Evolutionary conservation across 1,140 invertebrate species (phyloP), one percentile per base, ranked within the genome.

Genomic region (Tetragonula clypearis): DNA sequence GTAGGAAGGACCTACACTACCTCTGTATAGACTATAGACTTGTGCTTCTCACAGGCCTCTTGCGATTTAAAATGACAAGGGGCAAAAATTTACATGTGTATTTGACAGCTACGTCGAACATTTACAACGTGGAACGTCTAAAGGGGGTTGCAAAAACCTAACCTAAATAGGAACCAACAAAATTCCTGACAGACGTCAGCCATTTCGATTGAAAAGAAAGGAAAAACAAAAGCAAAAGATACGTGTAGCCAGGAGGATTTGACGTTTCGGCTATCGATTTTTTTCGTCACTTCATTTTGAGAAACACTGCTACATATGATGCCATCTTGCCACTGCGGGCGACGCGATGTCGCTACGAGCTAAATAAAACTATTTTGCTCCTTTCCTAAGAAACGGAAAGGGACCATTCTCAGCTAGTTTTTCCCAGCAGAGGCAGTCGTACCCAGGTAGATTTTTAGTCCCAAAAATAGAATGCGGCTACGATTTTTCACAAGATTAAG

Each of bases 221-320:
- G 41, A 41, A 49, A 49, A 49, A 49, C 41, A 68, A 68, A 8
- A 68, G 9, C 1, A 30, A 49, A 68, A 17, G 2, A 35, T 35
- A 9, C 9, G 8, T 1, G 21, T 65, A 11, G 30, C 30, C 19
- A 19, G 6, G 17, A 35, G 66, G 17, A 68, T 41, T 71, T 73
- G 15, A 76, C 2, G 55, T 23, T 30, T 56, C n/a, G 6, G 41
- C 12, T 2, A 17, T 21, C 6, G 21, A 56, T 23, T 35, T 30
- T 75, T 58, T 60, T 60, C 8, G 3, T 76, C 56, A 77, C 58
- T 65, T 65, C 58, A 71, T 81, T 74, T 75, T 74, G 84, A 85
- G 84, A 81, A 35, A 19, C 84, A 81, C 78, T 85, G 84, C 41
- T 68, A 74, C 23, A 58, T 68, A 81, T n/a, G 79, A 74, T 85